Conservation (phyloP, 2,888 invertebrate species). For the Physocephala rufipes region DNA sequence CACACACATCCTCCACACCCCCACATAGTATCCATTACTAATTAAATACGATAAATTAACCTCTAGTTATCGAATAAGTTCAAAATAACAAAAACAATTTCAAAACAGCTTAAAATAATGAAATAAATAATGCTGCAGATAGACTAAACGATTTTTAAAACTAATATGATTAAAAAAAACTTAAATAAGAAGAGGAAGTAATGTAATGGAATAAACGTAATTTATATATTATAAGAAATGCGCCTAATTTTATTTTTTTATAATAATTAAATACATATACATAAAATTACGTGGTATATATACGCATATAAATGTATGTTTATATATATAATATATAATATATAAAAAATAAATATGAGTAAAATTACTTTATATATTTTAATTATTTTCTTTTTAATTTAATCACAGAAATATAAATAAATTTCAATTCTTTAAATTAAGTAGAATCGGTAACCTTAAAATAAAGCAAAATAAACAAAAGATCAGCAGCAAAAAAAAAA, state of each 20-base stretch:
- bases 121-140: slow-evolving; percentile 28
- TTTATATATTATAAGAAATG: slow-evolving; percentile 20
- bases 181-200: slow-evolving; percentile 29
- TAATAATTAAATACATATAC: slow-evolving; percentile 27
- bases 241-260: slow-evolving; percentile 36
- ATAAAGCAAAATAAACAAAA: no score
- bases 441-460: neutral
- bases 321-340: slow-evolving; percentile 13
- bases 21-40: no score
- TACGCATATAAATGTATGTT: neutral
- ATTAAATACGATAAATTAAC: slow-evolving; percentile 18
- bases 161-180: slow-evolving; percentile 40
- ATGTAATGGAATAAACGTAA: slow-evolving; percentile 26
- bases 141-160: slow-evolving; percentile 38
- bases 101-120: slow-evolving; percentile 40
- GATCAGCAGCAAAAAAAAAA: neutral
- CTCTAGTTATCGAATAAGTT: slow-evolving; percentile 31
- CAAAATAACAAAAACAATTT: slow-evolving; percentile 24
- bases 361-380: slow-evolving; percentile 13
- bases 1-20: slow-evolving; percentile 24
- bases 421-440: neutral
- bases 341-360: slow-evolving; percentile 36
- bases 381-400: neutral
- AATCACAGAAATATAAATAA: neutral
- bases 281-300: slow-evolving; percentile 27